Conservation (phyloP, 2,888 invertebrate genomes). For the Agyllia agylla region DNA sequence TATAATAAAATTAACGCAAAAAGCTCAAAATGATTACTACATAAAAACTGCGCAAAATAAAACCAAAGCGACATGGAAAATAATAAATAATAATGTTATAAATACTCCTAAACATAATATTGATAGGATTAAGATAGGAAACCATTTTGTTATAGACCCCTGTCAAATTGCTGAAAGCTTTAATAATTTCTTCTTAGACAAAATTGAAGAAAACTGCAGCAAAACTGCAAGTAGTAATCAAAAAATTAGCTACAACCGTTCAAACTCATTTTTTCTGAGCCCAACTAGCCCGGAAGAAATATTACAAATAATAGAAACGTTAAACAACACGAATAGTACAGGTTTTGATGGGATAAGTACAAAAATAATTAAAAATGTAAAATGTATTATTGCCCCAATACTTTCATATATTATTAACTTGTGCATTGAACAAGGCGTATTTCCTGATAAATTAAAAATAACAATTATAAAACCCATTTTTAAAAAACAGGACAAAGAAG, state of each 20-base stretch:
- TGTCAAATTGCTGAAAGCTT: not conserved
- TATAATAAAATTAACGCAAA: not conserved
- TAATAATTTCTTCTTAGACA: not conserved
- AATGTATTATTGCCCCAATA: no score
- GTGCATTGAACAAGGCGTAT: no score
- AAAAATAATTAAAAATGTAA: no score
- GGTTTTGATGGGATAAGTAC: no score
- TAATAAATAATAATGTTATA: not conserved
- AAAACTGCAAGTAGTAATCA: no score
- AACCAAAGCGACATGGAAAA: not conserved
- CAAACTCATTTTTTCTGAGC: no score
- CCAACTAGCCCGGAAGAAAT: no score
- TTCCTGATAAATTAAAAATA: not conserved
- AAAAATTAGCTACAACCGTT: no score
- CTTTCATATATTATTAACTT: no score
- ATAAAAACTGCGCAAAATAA: not conserved
- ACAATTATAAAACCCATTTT: not conserved
- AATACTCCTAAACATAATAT: not conserved
- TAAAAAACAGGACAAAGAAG: not conserved
- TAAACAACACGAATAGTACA: no score
- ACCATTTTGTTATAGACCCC: not conserved
- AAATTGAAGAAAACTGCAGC: not conserved
- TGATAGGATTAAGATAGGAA: not conserved
- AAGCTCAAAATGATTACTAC: not conserved
- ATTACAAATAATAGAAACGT: no score